phyloP scores from a whole-genome alignment of 1,140 invertebrate species.

The Telenomus remus region DNA sequence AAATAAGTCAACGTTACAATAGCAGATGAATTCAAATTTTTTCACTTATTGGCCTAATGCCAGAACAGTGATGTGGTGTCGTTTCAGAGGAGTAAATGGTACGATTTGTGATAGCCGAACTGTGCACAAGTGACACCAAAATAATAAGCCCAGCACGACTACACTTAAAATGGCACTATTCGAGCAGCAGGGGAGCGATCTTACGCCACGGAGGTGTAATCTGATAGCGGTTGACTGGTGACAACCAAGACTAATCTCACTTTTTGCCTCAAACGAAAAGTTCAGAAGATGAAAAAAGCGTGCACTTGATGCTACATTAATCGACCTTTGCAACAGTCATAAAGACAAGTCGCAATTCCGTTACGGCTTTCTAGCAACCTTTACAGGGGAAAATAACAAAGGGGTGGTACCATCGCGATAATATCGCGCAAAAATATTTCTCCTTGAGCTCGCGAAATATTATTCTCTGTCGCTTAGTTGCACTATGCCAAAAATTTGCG shows the following conservation, averaged over 20 bases:
- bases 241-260: slow-evolving; percentile 19
- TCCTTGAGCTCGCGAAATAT: slow-evolving; percentile 11
- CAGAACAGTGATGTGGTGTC: too few relatives aligned
- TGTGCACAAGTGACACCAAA: too few relatives aligned
- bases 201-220: too few relatives aligned
- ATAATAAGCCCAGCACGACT: too few relatives aligned
- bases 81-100: too few relatives aligned
- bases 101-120: too few relatives aligned
- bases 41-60: too few relatives aligned
- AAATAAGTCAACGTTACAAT: too few relatives aligned
- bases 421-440: slow-evolving; percentile 15
- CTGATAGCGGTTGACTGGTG: slow-evolving; percentile 1
- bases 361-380: slow-evolving; percentile 24
- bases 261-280: slow-evolving; percentile 11
- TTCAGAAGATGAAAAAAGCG: not conserved
- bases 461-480: slow-evolving; percentile 18
- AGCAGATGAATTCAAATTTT: too few relatives aligned
- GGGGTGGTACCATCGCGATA: slow-evolving; percentile 12
- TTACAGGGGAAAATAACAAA: slow-evolving; percentile 12
- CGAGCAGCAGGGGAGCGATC: too few relatives aligned
- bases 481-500: slow-evolving; percentile 31
- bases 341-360: slow-evolving; percentile 37
- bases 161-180: too few relatives aligned
- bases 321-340: slow-evolving; percentile 41
- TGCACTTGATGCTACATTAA: slow-evolving; percentile 15